Evolutionary conservation across 2,888 invertebrate genomes (phyloP).

Genomic region (Tachina fera): DNA sequence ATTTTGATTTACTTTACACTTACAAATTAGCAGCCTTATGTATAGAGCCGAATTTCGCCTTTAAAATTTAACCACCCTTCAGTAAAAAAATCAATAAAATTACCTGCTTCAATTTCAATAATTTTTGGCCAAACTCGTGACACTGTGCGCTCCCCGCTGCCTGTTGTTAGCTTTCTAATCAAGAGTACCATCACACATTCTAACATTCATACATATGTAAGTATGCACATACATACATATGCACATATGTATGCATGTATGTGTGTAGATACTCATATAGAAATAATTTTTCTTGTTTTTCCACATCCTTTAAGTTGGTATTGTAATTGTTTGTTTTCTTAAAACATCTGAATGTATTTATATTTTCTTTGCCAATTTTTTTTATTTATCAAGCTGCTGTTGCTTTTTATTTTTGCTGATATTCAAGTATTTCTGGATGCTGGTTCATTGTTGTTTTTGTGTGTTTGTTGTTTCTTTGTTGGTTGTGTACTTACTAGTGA

Average conservation of each 20-base stretch:
- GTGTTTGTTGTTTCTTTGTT: not conserved
- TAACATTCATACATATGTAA: not conserved
- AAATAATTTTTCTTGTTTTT: conserved; percentile 45
- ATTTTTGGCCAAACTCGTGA: too few relatives aligned
- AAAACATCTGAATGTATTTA: conserved; percentile 8
- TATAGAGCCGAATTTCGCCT: too few relatives aligned
- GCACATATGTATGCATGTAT: too few relatives aligned
- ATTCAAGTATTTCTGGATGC: conserved; percentile 56
- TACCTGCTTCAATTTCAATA: too few relatives aligned
- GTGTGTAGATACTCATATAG: not conserved
- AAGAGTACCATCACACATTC: conserved; percentile 28
- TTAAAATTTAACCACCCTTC: too few relatives aligned
- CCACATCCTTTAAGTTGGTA: conserved; percentile 31
- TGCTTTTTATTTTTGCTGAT: conserved; percentile 34
- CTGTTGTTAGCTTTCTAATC: conserved; percentile 57
- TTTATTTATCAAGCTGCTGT: not conserved
- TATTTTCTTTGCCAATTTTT: conserved; percentile 41
- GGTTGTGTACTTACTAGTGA: not conserved
- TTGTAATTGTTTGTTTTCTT: conserved; percentile 39
- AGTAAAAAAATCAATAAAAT: too few relatives aligned
- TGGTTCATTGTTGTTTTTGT: conserved; percentile 35
- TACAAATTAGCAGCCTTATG: too few relatives aligned
- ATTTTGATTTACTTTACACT: too few relatives aligned
- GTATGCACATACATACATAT: too few relatives aligned
- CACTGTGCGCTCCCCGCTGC: not conserved